Evolutionary conservation across 2,113 vertebrate genomes (phyloP).

Genomic region (Bambusicola thoracicus): DNA sequence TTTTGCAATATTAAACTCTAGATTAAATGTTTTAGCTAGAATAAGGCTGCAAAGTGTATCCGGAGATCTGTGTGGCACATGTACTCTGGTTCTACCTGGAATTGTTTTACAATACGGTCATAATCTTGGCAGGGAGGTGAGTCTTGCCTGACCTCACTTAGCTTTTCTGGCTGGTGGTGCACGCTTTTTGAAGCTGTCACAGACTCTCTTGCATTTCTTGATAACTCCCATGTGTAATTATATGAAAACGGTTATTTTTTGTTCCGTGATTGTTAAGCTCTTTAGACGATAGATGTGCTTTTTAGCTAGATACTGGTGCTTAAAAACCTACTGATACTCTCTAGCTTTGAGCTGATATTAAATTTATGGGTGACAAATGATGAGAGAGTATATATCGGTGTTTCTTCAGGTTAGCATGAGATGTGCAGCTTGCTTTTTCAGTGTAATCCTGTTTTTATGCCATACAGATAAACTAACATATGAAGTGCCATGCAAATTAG

Average conservation of each 20-base stretch:
- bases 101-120: rapidly evolving
- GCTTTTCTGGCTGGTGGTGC: background rate
- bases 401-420: background rate
- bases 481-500: background rate
- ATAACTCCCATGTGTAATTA: background rate
- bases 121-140: background rate
- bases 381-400: rapidly evolving
- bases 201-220: background rate
- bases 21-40: background rate
- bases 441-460: too few species aligned
- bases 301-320: background rate
- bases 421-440: background rate
- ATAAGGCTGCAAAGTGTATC: background rate
- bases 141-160: background rate
- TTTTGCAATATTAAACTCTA: background rate
- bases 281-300: background rate
- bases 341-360: background rate
- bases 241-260: background rate
- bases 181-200: background rate
- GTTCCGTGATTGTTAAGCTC: background rate
- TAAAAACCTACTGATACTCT: background rate
- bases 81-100: background rate
- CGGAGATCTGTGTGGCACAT: background rate
- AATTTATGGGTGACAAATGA: background rate
- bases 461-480: rapidly evolving